These are phyloP conservation scores for Sinosuthora webbiana DNA, from an alignment of 2,113 vertebrate species.

Conservation along the genomic window DNA sequence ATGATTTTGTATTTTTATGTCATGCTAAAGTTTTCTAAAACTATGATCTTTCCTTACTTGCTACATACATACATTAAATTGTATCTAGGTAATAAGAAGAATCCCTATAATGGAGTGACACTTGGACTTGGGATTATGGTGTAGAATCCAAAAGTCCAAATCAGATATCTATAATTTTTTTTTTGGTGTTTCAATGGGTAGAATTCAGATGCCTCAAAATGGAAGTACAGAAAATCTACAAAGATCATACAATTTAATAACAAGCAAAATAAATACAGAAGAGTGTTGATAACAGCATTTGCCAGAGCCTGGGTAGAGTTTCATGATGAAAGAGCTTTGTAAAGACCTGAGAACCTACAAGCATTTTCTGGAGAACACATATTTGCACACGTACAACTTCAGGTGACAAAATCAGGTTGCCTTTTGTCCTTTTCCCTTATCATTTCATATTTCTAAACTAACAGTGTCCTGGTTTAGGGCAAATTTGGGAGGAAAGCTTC, in stretches of 20 bases:
- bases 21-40: background rate
- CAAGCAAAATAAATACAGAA: background rate
- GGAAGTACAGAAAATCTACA: background rate
- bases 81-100: background rate
- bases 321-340: background rate
- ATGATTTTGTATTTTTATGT: background rate
- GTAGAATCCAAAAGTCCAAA: background rate
- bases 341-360: background rate
- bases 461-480: background rate
- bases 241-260: background rate
- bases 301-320: background rate
- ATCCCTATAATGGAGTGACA: background rate
- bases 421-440: background rate
- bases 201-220: background rate
- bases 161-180: background rate
- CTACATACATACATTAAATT: background rate
- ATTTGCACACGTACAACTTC: background rate
- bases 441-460: background rate
- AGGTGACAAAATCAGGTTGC: background rate
- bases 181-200: background rate
- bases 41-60: background rate
- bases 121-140: background rate
- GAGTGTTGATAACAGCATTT: background rate
- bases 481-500: background rate
- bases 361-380: background rate